Evolutionary conservation across 2,888 invertebrate species (phyloP).

Genomic region (Eledona agricola): DNA sequence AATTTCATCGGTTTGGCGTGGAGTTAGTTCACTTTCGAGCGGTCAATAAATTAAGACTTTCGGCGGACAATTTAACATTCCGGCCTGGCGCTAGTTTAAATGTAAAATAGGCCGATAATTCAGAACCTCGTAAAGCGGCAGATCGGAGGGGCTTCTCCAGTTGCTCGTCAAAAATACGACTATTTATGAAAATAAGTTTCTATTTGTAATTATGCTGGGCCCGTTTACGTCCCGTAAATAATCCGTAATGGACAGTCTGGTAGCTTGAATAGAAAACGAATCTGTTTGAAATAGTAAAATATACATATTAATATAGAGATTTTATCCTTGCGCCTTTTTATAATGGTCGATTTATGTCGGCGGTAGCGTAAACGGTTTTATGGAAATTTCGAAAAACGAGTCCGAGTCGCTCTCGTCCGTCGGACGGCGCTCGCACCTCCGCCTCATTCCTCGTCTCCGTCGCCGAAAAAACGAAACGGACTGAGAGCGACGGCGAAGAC

Average conservation of each 20-base stretch:
- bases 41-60: constrained; percentile 23
- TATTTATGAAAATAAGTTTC: constrained; percentile 44
- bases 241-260: constrained; percentile 38
- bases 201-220: constrained; percentile 43
- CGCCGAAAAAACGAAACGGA: constrained; percentile 33
- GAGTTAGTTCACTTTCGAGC: no score
- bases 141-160: constrained; percentile 32
- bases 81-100: constrained; percentile 38
- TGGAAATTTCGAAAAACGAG: constrained; percentile 10
- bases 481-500: constrained; percentile 13
- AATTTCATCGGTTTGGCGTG: no score
- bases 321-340: constrained; percentile 31
- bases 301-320: constrained; percentile 41
- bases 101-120: constrained; percentile 39
- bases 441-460: not conserved
- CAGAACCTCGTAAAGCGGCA: constrained; percentile 31
- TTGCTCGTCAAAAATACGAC: constrained; percentile 29
- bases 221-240: constrained; percentile 42
- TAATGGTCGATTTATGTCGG: constrained; percentile 24
- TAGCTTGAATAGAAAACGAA: constrained; percentile 43
- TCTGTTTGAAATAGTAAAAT: constrained; percentile 43
- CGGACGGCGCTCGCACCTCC: not conserved
- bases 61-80: constrained; percentile 24
- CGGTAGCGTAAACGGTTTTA: constrained; percentile 20
- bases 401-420: not conserved